phyloP scores from a whole-genome alignment of 1,140 invertebrate genomes.

The Matsumurasca onukii region DNA sequence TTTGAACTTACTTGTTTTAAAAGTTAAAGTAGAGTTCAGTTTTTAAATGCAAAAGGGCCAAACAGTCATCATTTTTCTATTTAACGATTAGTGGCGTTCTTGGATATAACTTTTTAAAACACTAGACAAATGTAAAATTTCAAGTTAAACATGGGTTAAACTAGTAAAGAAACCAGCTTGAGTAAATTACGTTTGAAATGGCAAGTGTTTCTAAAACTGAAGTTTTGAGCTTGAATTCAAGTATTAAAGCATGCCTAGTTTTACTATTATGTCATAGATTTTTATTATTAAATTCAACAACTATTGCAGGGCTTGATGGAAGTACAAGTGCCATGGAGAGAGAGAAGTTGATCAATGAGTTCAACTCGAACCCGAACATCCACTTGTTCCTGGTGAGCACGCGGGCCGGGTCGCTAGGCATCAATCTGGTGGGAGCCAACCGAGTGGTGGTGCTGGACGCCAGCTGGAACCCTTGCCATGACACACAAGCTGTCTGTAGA shows the following conservation, averaged over 20 bases:
- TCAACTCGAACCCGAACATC: slow-evolving; percentile 89
- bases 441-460: slow-evolving; percentile 97
- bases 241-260: neutral
- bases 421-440: slow-evolving; percentile 97
- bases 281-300: neutral
- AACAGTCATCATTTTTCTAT: too few relatives aligned
- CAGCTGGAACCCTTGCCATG: slow-evolving; percentile 99
- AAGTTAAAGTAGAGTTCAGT: too few relatives aligned
- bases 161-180: too few relatives aligned
- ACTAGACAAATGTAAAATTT: too few relatives aligned
- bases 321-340: slow-evolving; percentile 91
- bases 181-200: too few relatives aligned
- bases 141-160: too few relatives aligned
- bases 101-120: too few relatives aligned
- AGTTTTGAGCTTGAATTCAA: too few relatives aligned
- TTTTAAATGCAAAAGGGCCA: too few relatives aligned
- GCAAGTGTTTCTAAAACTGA: too few relatives aligned
- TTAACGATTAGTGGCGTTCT: too few relatives aligned
- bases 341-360: slow-evolving; percentile 96
- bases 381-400: slow-evolving; percentile 96
- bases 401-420: slow-evolving; percentile 93
- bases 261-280: neutral
- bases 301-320: slow-evolving; percentile 79
- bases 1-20: too few relatives aligned
- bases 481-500: slow-evolving; percentile 97